Evolutionary conservation across 2,888 invertebrate species (phyloP), one percentile per base, ranked within the genome.

Genomic region (Archips xylosteana): DNA sequence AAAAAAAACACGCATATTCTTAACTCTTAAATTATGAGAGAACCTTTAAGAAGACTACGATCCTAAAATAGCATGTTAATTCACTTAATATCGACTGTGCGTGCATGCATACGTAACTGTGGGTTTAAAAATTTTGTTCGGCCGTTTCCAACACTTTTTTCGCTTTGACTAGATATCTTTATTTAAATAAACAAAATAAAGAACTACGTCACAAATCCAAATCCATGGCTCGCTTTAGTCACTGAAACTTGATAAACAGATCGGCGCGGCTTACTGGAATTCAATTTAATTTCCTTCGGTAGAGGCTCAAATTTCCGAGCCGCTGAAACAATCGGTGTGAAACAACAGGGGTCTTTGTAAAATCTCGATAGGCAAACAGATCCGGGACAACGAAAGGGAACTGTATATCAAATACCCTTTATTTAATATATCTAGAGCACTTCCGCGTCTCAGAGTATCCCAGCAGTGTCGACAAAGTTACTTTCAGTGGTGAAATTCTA

Each of bases 401-500:
- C 87, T 86, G 80, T 80, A 75, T 77, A 77, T 80, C 82, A 74
- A 85, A 87, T 85, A 87, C 85, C 85, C 83, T 84, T 85, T 87
- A 86, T 84, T 54, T 54, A 54, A 54, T 83, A 80, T 64, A 83
- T 84, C 80, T 78, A 77, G 76, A 78, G 78, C 79, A 78, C 79
- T 83, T 83, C 81, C 82, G 80, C 80, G 76, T 80, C 81, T 63
- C 70, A 10, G 49, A 73, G 36, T 73, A 66, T 65, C 51, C 42
- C 45, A 64, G 63, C 32, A 65, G 63, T 39, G 54, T 63, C 63
- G 32, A 13, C 59, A 36, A 45, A 72, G 67, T 67, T 61, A 66
- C 23, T 65, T 71, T 54, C 54, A 63, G 39, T 36, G 72, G 62
- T 72, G 57, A 72, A 72, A 63, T 72, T 32, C 63, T 67, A 45